Percentiles rank a stretch among this genome's conserved stretches.
Conservation (phyloP, 2,113 vertebrate genomes). For the Prionailurus viverrinus region DNA sequence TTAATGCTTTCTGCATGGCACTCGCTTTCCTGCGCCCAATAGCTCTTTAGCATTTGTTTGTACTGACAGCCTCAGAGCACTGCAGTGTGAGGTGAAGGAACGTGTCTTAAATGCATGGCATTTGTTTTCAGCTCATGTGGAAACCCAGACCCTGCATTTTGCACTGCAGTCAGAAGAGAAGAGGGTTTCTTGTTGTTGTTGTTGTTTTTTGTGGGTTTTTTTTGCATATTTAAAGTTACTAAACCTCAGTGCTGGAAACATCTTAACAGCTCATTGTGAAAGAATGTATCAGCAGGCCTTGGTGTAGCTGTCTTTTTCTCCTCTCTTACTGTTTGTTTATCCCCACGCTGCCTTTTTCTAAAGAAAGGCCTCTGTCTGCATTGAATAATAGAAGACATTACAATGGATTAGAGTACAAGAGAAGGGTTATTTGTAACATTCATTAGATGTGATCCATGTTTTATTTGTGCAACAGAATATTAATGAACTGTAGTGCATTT, state of each 20-base stretch:
- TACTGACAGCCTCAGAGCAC: conserved; percentile 85
- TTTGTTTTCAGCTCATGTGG: conserved; percentile 85
- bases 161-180: conserved; percentile 81
- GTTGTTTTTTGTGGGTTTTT: too few species aligned
- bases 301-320: conserved; percentile 85
- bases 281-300: conserved; percentile 86
- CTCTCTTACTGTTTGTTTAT: conserved; percentile 87
- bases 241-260: conserved; percentile 83
- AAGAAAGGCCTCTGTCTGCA: conserved; percentile 88
- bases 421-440: conserved; percentile 83
- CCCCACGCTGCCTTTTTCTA: conserved; percentile 83
- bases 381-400: conserved; percentile 84
- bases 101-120: conserved; percentile 88
- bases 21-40: conserved; percentile 83
- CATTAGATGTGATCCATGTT: conserved; percentile 72
- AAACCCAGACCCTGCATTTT: conserved; percentile 83
- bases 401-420: conserved; percentile 77
- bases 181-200: conserved; percentile 64
- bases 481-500: conserved; percentile 85
- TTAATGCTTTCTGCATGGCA: conserved; percentile 90
- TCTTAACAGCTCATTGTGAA: conserved; percentile 85
- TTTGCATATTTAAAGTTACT: conserved; percentile 86
- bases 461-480: conserved; percentile 82
- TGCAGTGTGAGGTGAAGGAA: conserved; percentile 90
- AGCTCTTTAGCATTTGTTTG: conserved; percentile 85